These are phyloP conservation scores for Pegoplata infirma DNA, from an alignment of 2,888 invertebrate genomes.

Conservation along the genomic window DNA sequence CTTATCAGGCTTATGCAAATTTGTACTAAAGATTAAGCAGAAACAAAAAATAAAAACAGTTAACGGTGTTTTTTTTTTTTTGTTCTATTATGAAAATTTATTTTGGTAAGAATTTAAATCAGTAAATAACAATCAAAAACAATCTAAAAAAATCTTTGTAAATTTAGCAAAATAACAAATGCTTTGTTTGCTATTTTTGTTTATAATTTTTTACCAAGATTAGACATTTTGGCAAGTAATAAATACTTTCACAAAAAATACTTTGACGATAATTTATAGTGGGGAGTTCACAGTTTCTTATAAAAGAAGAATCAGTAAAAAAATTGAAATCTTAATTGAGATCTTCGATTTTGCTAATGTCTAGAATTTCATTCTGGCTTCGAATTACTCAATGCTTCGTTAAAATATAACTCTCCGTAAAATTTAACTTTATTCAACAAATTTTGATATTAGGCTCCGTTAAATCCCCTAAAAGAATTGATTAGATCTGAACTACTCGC, in stretches of 20 bases:
- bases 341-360: too few relatives aligned
- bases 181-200: not conserved
- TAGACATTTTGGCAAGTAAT: not conserved
- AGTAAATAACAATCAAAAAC: not conserved
- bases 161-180: not conserved
- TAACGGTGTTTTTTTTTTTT: not conserved
- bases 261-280: not conserved
- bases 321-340: too few relatives aligned
- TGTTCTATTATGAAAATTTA: not conserved
- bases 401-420: too few relatives aligned
- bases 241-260: not conserved
- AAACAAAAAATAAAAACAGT: not conserved
- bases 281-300: not conserved
- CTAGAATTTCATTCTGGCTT: too few relatives aligned
- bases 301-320: too few relatives aligned
- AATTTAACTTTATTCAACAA: too few relatives aligned
- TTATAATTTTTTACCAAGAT: not conserved
- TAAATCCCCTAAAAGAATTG: too few relatives aligned
- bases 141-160: not conserved
- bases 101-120: not conserved
- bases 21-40: not conserved
- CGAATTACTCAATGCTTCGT: too few relatives aligned
- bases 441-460: too few relatives aligned
- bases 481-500: too few relatives aligned
- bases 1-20: constrained; percentile 38